Evolutionary conservation across 2,888 invertebrate genomes (phyloP), one percentile per base, ranked within the genome.

Genomic region (Ariolimax columbianus): DNA sequence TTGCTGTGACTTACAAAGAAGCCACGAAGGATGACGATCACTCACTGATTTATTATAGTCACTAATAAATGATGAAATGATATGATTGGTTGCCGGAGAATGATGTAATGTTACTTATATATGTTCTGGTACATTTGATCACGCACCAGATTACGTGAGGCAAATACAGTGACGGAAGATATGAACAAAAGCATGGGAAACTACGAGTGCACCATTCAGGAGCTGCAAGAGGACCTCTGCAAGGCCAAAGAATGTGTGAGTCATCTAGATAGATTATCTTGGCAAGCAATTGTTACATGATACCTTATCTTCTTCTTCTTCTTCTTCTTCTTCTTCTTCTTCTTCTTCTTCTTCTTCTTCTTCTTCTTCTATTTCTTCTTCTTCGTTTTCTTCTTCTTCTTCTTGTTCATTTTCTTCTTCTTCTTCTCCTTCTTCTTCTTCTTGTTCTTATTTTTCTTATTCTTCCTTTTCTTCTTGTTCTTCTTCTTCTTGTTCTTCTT

Each of bases 231-330:
- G 23, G 63, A 73, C 11, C 82, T 82, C 1, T 70, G 73, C 63
- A 70, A 59, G n/a, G 14, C 59, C 33, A 47, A 82, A 59, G 59
- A 82, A 0, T 51, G 75, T 73, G 82, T 82, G 33, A 68, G 66
- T 30, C 36, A 26, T 1, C 26, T 11, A 66, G 7, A 33, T 33
- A 23, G 26, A 1, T 6, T n/a, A 23, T 72, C 14, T 40, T 23
- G 23, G 38, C 70, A 30, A 30, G 55, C 55, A 55, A 7, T 23
- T 17, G 7, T 17, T 55, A 23, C n/a, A 19, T 68, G 33, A 30
- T 3, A 33, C 68, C 33, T 68, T 17, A 14, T 68, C 68, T 33
- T 68, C 36, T 30, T 6, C 3, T 7, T 19, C 23, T 2, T 6
- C 33, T 9, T 59, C 59, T 26, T 26, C 17, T 59, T 9, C 23